Base-by-base conservation (phyloP, 2,888 invertebrate species). In the Agrilus biguttatus region DNA sequence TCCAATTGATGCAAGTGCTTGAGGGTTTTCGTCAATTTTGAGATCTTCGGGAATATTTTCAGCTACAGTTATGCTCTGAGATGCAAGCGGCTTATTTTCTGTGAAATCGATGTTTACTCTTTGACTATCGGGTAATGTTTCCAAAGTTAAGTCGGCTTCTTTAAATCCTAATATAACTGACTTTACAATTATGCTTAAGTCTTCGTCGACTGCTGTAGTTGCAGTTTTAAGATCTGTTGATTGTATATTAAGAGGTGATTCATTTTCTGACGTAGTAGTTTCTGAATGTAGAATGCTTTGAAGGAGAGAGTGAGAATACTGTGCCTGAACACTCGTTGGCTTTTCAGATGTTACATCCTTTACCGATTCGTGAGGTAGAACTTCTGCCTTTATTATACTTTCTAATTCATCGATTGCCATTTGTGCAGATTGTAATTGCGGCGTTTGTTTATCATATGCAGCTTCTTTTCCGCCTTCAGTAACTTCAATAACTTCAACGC, bases 151-250 rank as follows among this genome's bases (percentile, higher is more conserved):
- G 4, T 59, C 51, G 39, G 56, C 58, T 57, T 72, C 71, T 44
- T 59, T 65, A 55, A 75, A 74, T 53, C 72, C 69, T 17, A 63
- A 53, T 45, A 68, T 60, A 17, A 67, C 61, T 52, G 74, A 71
- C 48, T 67, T 70, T 1, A 75, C 56, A 1, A 60, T 60, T 12
- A 70, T 54, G 34, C 65, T 60, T 52, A 60, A 59, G 17, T 63
- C 68, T 51, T 68, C 68, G 48, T 66, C 62, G 8, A 73, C 50
- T 5, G 59, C 55, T 13, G 69, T 50, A 36, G 58, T 58, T 37
- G 68, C 67, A 46, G 62, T 62, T 51, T 66, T 66, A 5, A 54
- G 49, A 44, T 66, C 63, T 12, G 66, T 60, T 47, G 61, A 56
- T 5, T 56, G 45, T 2, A 55, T 55, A 21, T 56, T 51, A 1